Evolutionary conservation across 1,140 invertebrate genomes (phyloP).

Genomic region (Saccostrea cuccullata): DNA sequence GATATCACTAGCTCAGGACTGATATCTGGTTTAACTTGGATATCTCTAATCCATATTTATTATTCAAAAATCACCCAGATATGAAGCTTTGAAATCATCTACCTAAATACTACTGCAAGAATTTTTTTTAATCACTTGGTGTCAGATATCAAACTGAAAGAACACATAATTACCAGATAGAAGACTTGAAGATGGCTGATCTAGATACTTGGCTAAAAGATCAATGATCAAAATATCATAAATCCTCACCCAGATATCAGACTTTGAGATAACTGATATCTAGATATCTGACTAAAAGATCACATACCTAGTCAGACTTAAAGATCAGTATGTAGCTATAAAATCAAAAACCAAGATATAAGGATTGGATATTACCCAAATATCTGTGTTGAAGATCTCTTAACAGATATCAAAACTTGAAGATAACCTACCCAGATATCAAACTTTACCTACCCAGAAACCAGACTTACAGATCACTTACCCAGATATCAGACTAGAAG

Average conservation of each 20-base stretch:
- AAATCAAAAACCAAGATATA: too few relatives aligned
- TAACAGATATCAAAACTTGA: not conserved
- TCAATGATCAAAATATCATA: not conserved
- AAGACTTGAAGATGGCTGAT: not conserved
- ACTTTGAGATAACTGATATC: not conserved
- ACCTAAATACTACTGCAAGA: not conserved
- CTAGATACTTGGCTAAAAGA: not conserved
- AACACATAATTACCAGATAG: not conserved
- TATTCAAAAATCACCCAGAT: conserved; percentile 13
- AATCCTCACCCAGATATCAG: not conserved
- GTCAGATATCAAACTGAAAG: not conserved
- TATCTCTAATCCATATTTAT: not conserved
- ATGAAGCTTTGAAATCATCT: not conserved
- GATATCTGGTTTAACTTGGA: not conserved
- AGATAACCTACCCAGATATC: conserved; percentile 2
- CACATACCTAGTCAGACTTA: not conserved
- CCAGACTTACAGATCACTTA: conserved; percentile 73
- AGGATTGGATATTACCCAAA: not conserved
- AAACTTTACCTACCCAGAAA: conserved; percentile 69
- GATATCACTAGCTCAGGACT: too few relatives aligned
- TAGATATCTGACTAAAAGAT: not conserved
- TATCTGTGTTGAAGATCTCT: not conserved
- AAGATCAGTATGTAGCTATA: too few relatives aligned
- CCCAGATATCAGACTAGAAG: conserved; percentile 65
- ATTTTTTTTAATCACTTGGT: too few relatives aligned